Evolutionary conservation across 2,113 vertebrate species (phyloP), one percentile per base, ranked within the genome.

Genomic region (Falco punctatus): DNA sequence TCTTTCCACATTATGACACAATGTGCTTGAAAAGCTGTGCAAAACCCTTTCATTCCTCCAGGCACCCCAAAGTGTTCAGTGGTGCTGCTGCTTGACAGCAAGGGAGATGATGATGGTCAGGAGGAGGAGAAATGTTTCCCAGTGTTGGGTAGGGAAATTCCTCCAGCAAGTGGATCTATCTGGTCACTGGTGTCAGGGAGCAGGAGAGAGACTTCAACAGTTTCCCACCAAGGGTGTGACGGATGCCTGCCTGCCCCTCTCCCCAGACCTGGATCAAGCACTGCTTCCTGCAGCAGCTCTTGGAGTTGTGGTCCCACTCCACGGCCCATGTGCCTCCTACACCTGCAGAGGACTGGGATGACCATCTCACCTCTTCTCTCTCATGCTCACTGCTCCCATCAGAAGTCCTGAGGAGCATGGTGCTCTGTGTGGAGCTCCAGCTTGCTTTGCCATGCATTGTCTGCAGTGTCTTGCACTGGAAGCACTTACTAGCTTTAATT

Each of bases 401-500:
- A 55, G 32, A 64, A 69, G 18, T 59, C 55, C 35, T 1, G 2
- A 75, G 58, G 17, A 73, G 32, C 11, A 22, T 6, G 40, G 28
- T 49, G 32, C 15, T 58, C 66, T 62, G 23, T 21, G 11, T 28
- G 82, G 57, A 33, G 8, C 49, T 81, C 26, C 66, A 66, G 8
- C 73, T 80, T 82, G 23, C 70, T 66, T 75, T 82, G 70, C 30
- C 3, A 0, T 30, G 23, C 2, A 0, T 46, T 44, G 35, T 62
- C 65, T 64, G 66, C 62, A 44, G 30, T 38, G 46, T 35, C 42
- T 28, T 52, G 24, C 18, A 5, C 40, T 86, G 92, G 82, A 96
- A 91, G 15, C 4, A 1, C 73, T 97, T 74, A 58, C 40, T 64
- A 44, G 55, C 74, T 94, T 95, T 96, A 97, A 97, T 97, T 92